Conservation (phyloP, 2,888 invertebrate genomes). For the Drosophila nr. perissopoda region DNA sequence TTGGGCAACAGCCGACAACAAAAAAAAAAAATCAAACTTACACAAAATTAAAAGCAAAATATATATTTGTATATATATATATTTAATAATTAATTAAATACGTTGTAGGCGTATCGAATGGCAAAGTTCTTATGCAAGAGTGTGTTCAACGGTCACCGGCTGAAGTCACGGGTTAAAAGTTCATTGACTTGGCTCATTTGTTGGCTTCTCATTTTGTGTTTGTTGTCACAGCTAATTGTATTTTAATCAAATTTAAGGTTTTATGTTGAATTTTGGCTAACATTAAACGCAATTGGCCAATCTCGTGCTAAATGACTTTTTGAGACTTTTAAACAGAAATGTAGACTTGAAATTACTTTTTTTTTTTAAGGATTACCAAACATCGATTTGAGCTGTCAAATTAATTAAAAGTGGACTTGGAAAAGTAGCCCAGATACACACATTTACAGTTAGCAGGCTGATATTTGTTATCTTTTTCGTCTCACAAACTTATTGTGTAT, state of each 20-base stretch:
- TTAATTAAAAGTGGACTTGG: background rate
- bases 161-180: conserved; percentile 43
- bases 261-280: background rate
- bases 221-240: conserved; percentile 11
- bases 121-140: conserved; percentile 58
- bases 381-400: background rate
- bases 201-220: background rate
- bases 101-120: conserved; percentile 68
- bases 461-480: background rate
- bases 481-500: background rate
- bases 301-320: background rate
- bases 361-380: background rate
- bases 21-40: conserved; percentile 13
- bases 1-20: conserved; percentile 11
- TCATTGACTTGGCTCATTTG: conserved; percentile 40
- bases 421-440: background rate
- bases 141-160: conserved; percentile 19
- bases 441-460: background rate
- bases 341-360: background rate
- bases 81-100: conserved; percentile 65
- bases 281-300: background rate
- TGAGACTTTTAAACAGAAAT: background rate
- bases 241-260: conserved; percentile 14
- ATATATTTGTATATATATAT: conserved; percentile 3
- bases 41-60: background rate